Percentiles rank a stretch among this genome's conserved stretches.
These are phyloP conservation scores for Heteropelma amictum DNA, from an alignment of 2,888 invertebrate genomes.

Conservation along the genomic window DNA sequence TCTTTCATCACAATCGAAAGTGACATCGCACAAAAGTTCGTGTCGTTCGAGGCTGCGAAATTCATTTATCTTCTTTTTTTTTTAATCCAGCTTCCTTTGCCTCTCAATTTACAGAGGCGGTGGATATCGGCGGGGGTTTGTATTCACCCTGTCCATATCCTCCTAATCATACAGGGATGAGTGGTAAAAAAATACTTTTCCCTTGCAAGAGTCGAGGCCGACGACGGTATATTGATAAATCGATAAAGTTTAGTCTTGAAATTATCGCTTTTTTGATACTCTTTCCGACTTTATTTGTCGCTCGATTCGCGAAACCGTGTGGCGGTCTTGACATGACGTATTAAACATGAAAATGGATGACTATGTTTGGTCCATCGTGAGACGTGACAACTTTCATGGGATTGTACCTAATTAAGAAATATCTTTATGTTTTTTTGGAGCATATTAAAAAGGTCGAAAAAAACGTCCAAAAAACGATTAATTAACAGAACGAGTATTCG, in stretches of 20 bases:
- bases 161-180: background rate
- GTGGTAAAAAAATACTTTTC: background rate
- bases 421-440: too few species aligned
- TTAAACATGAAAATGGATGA: background rate
- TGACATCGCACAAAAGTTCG: background rate
- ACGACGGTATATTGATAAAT: conserved; percentile 3
- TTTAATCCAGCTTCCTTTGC: background rate
- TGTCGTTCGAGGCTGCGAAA: background rate
- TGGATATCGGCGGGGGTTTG: background rate
- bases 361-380: background rate
- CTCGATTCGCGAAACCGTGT: background rate
- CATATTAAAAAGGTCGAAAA: too few species aligned
- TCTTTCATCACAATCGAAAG: background rate
- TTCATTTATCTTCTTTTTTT: background rate
- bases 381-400: background rate
- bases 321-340: too few species aligned
- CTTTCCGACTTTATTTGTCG: background rate
- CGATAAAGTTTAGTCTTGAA: background rate
- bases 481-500: background rate
- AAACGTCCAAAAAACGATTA: too few species aligned
- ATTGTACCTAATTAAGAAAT: too few species aligned
- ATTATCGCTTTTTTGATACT: background rate
- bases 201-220: too few species aligned
- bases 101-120: background rate
- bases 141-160: background rate